phyloP scores from a whole-genome alignment of 2,888 invertebrate species.

The Sialis lutaria region DNA sequence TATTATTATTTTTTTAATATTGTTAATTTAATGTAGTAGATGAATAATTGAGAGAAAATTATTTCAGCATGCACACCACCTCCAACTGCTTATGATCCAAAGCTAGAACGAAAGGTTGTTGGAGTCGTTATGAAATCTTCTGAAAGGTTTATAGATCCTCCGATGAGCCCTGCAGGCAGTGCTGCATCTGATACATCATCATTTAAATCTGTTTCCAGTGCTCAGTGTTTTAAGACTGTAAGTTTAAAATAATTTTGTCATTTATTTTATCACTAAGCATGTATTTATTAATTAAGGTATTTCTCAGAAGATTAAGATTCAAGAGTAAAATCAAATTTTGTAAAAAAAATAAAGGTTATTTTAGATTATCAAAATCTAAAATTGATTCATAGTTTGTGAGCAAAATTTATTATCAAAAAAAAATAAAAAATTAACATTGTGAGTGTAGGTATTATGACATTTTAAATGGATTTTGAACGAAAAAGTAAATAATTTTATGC shows the following conservation, averaged over 20 bases:
- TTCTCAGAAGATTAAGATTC: no score
- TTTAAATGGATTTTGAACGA: no score
- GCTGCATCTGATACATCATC: constrained; percentile 13
- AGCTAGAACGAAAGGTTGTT: constrained; percentile 23
- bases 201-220: constrained; percentile 5
- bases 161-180: constrained; percentile 19
- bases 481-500: no score
- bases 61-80: constrained; percentile 29
- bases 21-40: constrained; percentile 2
- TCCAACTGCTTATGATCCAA: constrained; percentile 32
- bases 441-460: no score
- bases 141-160: constrained; percentile 21
- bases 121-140: constrained; percentile 23
- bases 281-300: no score
- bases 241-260: background rate
- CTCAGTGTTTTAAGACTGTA: constrained; percentile 1
- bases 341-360: no score
- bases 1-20: background rate
- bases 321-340: no score
- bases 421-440: no score
- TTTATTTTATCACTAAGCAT: background rate
- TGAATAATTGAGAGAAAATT: background rate
- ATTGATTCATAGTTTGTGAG: no score
- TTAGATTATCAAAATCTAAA: no score
- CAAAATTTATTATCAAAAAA: no score